These are phyloP conservation scores for Nephrotoma flavescens DNA, from an alignment of 2,888 invertebrate genomes.

Conservation along the genomic window DNA sequence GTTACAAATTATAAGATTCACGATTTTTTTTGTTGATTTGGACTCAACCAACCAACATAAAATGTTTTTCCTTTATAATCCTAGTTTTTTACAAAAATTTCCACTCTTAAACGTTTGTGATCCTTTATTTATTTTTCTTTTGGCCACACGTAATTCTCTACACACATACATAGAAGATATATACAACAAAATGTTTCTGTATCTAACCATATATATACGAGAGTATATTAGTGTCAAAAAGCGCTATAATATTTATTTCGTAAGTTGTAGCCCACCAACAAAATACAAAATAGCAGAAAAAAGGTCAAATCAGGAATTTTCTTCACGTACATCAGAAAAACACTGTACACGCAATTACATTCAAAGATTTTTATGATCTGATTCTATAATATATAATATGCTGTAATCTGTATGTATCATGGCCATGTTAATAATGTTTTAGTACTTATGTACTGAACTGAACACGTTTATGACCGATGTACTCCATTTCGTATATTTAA, in stretches of 20 bases:
- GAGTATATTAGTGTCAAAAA: neutral
- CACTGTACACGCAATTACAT: neutral
- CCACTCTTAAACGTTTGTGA: neutral
- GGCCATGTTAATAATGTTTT: neutral
- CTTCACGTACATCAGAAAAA: neutral
- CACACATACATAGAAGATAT: neutral
- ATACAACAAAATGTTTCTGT: neutral
- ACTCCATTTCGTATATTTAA: neutral
- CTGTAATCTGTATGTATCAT: neutral
- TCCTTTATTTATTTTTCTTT: neutral
- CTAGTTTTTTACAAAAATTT: neutral
- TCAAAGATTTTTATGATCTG: neutral
- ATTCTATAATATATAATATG: neutral
- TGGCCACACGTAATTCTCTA: neutral
- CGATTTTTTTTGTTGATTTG: neutral
- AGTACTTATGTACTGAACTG: neutral
- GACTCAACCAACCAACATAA: neutral
- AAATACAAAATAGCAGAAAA: neutral
- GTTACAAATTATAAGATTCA: neutral
- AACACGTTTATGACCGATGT: neutral
- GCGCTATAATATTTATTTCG: neutral
- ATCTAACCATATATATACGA: too few species aligned
- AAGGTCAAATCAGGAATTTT: neutral
- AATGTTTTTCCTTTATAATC: neutral
- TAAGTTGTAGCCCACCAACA: neutral